Base-by-base conservation (phyloP, 2,888 invertebrate species). In the Steinernema scapterisci region DNA sequence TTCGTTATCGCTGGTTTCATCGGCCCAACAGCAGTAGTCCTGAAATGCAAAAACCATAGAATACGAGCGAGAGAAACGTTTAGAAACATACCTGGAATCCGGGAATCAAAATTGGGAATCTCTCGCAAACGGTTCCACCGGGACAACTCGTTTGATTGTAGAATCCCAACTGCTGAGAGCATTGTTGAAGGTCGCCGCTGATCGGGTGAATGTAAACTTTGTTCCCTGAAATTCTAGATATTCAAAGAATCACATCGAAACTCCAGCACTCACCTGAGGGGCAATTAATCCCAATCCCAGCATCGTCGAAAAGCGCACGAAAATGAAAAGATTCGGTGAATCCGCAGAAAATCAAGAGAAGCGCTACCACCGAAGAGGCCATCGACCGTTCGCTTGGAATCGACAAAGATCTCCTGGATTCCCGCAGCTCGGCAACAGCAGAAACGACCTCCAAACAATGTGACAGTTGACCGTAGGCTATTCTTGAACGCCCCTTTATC, bases 71-170 rank as follows among this genome's bases (percentile, higher is more conserved):
- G 21, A 73, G 13, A 38, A 38, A 38, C 9, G 38, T 38, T 9
- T 6, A 38, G 9, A n/a, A 5, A 48, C 73, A 56, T 45, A 82
- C 82, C 75, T 82, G 82, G 56, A 82, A 82, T 1, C 82, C 82
- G 7, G 82, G 83, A 51, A 83, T 80, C 16, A 82, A 72, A 46
- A 83, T 82, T 5, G 83, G 83, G 63, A 83, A 83, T 21, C 83
- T 52, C 73, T 83, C 83, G 71, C 83, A 83, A 23, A 81, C 83
- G 21, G 83, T 83, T 63, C 83, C 83, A 21, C 82, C 83, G 0
- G 83, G 83, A 75, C 83, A 83, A 76, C 79, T 80, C 44, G 81
- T 82, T 51, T 83, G 81, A 54, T 83, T 83, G 73, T 83, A 83
- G 52, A 79, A 79, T 0, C 83, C 83, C 3, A 83, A 72, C 52